Base-by-base conservation (phyloP, 2,797 vertebrate species). In the Furcifer pardalis region DNA sequence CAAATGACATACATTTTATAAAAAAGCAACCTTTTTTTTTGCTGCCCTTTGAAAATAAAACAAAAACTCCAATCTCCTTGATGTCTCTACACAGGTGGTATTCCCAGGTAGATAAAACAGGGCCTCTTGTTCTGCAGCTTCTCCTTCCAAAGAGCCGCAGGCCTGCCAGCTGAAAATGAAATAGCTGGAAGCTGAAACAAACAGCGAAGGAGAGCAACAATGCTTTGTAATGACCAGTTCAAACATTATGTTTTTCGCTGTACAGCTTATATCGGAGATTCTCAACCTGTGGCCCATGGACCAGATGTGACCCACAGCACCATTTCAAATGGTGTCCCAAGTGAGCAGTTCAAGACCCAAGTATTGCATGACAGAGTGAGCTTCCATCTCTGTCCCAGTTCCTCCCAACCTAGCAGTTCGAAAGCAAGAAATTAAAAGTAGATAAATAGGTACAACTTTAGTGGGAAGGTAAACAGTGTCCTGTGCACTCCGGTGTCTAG, bases 121-220 rank as follows among this genome's bases (percentile, higher is more conserved):
- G 87, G 56, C 8, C 56, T 85, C 12, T 1, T 0, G 0, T 52
- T 49, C 21, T 86, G 42, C 32, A 83, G 66, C 17, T 32, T 13
- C 66, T 52, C 42, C 32, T 87, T 44, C 84, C 63, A 73, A 82
- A 86, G 60, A 90, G 78, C 74, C 83, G 12, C 85, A 87, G 6
- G 82, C 82, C 87, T 30, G 71, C 1, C n/a, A 89, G 4, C 52
- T 78, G 76, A 46, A 84, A 71, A n/a, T 37, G 7, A n/a, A 71
- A 77, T 25, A 49, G 12, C 30, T 44, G 56, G 69, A 69, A 49
- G 12, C 63, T 77, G 66, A 44, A 37, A 44, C 4, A 30, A 77
- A 69, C 32, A 60, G 32, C 19, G 49, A 60, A 32, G 12, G 52
- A 37, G 35, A 56, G 62, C 40, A 63, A 7, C 7, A 60, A 68